These are phyloP conservation scores for Neoarius graeffei DNA, from an alignment of 2,113 vertebrate genomes.

Conservation along the genomic window DNA sequence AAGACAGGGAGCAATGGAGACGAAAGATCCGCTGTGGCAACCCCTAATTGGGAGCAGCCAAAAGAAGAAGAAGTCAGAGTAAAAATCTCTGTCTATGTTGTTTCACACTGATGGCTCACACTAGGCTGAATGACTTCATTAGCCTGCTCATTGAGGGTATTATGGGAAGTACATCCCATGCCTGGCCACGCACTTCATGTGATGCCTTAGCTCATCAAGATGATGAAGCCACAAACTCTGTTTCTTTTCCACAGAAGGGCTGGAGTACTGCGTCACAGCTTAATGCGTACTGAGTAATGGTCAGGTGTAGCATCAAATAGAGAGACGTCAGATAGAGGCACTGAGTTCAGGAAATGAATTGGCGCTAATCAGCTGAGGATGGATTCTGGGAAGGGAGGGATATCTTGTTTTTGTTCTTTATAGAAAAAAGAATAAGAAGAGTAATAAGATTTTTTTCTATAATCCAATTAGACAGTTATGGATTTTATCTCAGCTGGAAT, in stretches of 20 bases:
- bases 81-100: constrained; percentile 27
- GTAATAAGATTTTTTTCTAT: not conserved
- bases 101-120: constrained; percentile 62
- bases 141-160: constrained; percentile 61
- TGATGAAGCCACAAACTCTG: not conserved
- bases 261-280: not conserved
- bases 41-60: too few relatives aligned
- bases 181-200: constrained; percentile 45
- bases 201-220: constrained; percentile 35
- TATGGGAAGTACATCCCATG: constrained; percentile 60
- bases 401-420: constrained; percentile 7
- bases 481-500: not conserved
- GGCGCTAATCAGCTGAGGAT: constrained; percentile 47
- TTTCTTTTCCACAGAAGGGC: not conserved
- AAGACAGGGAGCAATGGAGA: too few relatives aligned
- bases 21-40: too few relatives aligned
- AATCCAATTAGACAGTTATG: constrained; percentile 2
- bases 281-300: constrained; percentile 10
- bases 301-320: not conserved
- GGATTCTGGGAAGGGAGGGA: constrained; percentile 15
- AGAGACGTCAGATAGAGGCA: constrained; percentile 40
- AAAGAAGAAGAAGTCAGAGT: not conserved
- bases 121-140: constrained; percentile 64
- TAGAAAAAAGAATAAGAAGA: not conserved
- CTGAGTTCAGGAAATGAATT: constrained; percentile 57